A percentile compares a stretch with the other conserved stretches of the same genome.
Conservation (phyloP, 2,797 vertebrate genomes). For the Limnodromus scolopaceus region DNA sequence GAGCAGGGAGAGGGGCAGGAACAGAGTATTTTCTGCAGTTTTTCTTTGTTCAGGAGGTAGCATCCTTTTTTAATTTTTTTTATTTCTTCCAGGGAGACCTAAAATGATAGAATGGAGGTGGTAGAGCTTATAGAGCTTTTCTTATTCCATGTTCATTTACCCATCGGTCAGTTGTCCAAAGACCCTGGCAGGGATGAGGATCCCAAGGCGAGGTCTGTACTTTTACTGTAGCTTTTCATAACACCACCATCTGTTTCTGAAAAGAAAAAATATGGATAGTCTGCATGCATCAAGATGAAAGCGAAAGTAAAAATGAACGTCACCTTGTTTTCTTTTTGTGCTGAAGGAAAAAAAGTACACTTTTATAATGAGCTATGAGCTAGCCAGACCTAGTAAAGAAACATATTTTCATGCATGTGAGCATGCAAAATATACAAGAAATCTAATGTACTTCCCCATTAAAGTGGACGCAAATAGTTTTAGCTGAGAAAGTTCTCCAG, state of each 20-base stretch:
- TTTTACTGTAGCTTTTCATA: background rate
- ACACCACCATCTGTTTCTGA: background rate
- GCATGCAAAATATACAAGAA: background rate
- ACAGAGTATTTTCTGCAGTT: background rate
- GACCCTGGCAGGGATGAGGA: background rate
- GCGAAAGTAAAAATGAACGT: background rate
- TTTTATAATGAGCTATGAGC: background rate
- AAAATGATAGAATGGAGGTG: background rate
- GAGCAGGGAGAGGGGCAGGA: background rate
- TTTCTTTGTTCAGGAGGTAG: background rate
- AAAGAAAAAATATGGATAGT: background rate
- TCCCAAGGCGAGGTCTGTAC: background rate
- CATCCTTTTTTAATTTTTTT: background rate
- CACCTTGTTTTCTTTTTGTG: background rate
- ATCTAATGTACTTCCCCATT: background rate
- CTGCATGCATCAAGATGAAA: background rate
- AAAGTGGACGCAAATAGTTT: background rate
- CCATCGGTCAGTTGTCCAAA: background rate
- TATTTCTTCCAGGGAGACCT: background rate
- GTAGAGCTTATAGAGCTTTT: background rate
- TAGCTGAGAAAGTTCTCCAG: background rate
- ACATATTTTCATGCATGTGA: accelerated
- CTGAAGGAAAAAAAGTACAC: background rate
- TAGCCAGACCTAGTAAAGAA: background rate
- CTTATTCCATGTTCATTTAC: background rate